Evolutionary conservation across 1,140 invertebrate species (phyloP).

Genomic region (Coboldia fuscipes): DNA sequence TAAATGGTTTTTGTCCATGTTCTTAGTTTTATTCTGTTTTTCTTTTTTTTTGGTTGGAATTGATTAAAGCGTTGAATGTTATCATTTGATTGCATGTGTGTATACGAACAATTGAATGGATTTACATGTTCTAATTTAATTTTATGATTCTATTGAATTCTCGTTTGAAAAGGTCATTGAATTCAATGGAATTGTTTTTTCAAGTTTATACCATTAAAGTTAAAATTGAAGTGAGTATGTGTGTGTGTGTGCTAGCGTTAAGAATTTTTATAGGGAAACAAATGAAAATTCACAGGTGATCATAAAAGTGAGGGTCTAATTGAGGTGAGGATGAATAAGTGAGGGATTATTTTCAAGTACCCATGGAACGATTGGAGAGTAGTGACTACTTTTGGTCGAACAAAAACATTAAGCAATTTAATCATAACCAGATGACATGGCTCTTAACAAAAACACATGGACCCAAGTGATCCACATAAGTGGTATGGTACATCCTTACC

Average conservation of each 20-base stretch:
- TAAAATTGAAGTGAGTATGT: too few species aligned
- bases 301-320: too few species aligned
- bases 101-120: neutral
- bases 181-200: too few species aligned
- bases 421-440: neutral
- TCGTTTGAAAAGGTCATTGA: too few species aligned
- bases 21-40: slow-evolving; percentile 13
- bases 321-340: too few species aligned
- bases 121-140: too few species aligned
- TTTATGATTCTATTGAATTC: too few species aligned
- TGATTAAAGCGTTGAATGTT: slow-evolving; percentile 11
- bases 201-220: too few species aligned
- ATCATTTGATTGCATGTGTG: neutral
- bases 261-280: too few species aligned
- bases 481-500: neutral
- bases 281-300: too few species aligned
- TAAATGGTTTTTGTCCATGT: slow-evolving; percentile 10
- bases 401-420: neutral
- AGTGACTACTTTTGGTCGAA: neutral
- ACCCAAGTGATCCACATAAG: neutral
- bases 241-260: too few species aligned
- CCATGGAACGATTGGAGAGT: slow-evolving; percentile 8
- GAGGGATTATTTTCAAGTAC: too few species aligned
- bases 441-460: neutral
- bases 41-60: slow-evolving; percentile 17